Conservation (phyloP, 2,113 vertebrate genomes). For the Xiphophorus hellerii region DNA sequence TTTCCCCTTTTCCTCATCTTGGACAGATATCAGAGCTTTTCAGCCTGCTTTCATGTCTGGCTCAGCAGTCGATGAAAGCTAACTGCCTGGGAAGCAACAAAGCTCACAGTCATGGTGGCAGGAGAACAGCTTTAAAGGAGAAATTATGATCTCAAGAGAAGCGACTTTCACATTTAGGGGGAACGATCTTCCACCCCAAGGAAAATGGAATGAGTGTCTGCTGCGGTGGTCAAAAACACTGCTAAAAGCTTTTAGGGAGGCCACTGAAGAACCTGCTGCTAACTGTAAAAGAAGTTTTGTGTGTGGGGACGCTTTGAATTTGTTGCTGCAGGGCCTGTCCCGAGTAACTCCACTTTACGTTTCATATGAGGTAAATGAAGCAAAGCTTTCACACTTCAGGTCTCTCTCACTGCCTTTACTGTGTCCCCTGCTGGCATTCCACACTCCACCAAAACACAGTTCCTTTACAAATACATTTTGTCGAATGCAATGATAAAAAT, state of each 20-base stretch:
- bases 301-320: constrained; percentile 7
- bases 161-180: constrained; percentile 33
- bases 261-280: constrained; percentile 29
- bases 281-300: constrained; percentile 10
- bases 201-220: constrained; percentile 49
- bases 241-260: constrained; percentile 38
- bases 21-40: constrained; percentile 71
- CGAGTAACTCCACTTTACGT: not conserved
- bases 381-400: not conserved
- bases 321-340: not conserved
- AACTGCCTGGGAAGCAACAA: constrained; percentile 57
- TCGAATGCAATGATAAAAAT: not conserved
- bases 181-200: constrained; percentile 52
- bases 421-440: not conserved
- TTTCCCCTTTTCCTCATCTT: constrained; percentile 44
- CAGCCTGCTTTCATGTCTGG: constrained; percentile 64
- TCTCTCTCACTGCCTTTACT: not conserved
- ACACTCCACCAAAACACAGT: not conserved
- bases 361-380: constrained; percentile 4
- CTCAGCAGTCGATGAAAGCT: constrained; percentile 50
- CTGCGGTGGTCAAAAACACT: constrained; percentile 1
- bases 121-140: constrained; percentile 42
- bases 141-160: constrained; percentile 52
- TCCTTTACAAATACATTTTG: not conserved
- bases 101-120: constrained; percentile 58